These are phyloP conservation scores for Anomalospiza imberbis DNA, from an alignment of 2,797 vertebrate species.

Conservation along the genomic window DNA sequence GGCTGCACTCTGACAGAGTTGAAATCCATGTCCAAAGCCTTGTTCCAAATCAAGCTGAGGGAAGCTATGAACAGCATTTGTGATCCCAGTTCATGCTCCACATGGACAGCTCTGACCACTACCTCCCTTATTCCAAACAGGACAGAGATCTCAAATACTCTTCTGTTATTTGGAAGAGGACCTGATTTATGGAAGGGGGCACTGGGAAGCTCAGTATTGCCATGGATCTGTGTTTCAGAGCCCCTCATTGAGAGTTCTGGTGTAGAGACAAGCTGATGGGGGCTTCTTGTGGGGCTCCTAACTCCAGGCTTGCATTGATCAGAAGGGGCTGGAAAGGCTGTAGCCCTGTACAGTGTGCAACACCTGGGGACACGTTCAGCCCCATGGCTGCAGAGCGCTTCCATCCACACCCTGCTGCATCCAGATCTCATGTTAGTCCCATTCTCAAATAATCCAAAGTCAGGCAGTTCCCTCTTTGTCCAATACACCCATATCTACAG, in stretches of 20 bases:
- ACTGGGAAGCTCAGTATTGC: not conserved
- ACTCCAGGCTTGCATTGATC: not conserved
- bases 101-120: accelerated
- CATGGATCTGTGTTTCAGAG: not conserved
- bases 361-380: not conserved
- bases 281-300: not conserved
- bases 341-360: not conserved
- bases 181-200: not conserved
- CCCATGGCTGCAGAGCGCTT: accelerated
- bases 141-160: not conserved
- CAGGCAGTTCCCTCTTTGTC: not conserved
- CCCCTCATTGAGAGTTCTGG: not conserved
- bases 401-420: not conserved
- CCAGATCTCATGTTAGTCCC: not conserved
- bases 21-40: not conserved
- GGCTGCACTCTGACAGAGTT: not conserved
- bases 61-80: not conserved
- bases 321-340: not conserved
- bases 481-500: not conserved
- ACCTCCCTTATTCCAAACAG: not conserved
- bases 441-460: not conserved
- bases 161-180: not conserved
- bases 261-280: not conserved
- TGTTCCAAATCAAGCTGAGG: not conserved
- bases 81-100: not conserved